Conservation (phyloP, 2,113 vertebrate species). For the Ptilorrhoa leucosticta region DNA sequence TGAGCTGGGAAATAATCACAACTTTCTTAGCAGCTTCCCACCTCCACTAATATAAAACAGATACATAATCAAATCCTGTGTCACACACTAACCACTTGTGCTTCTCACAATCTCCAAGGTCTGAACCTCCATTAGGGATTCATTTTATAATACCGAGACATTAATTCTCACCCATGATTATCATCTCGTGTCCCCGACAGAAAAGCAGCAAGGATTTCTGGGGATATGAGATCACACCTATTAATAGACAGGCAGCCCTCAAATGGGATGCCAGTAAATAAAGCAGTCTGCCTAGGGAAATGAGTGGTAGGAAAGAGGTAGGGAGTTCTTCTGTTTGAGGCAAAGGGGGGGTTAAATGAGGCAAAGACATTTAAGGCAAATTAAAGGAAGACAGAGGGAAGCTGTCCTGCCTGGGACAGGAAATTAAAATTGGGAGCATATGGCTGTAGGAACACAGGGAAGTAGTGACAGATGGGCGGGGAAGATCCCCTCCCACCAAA, state of each 20-base stretch:
- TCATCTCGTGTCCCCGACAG: background rate
- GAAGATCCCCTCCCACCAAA: background rate
- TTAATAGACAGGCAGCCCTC: background rate
- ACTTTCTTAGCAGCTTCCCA: background rate
- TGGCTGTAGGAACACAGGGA: background rate
- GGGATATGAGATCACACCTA: background rate
- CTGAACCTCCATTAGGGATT: background rate
- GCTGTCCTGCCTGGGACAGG: background rate
- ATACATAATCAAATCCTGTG: background rate
- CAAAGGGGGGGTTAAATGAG: background rate
- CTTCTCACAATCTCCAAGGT: background rate
- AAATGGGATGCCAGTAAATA: background rate
- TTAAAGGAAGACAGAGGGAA: background rate
- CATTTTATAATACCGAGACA: background rate
- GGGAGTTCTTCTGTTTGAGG: background rate
- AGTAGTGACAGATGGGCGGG: background rate
- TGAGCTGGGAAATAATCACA: background rate
- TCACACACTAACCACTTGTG: background rate
- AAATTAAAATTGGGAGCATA: background rate
- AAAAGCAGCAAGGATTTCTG: background rate
- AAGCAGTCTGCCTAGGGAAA: background rate
- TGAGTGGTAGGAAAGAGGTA: background rate
- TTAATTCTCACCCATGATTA: background rate
- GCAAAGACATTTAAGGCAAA: background rate
- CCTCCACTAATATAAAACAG: background rate